Percentiles rank a stretch among this genome's conserved stretches.
Conservation (phyloP, 1,140 invertebrate species). For the Cyphomyrmex costatus region DNA sequence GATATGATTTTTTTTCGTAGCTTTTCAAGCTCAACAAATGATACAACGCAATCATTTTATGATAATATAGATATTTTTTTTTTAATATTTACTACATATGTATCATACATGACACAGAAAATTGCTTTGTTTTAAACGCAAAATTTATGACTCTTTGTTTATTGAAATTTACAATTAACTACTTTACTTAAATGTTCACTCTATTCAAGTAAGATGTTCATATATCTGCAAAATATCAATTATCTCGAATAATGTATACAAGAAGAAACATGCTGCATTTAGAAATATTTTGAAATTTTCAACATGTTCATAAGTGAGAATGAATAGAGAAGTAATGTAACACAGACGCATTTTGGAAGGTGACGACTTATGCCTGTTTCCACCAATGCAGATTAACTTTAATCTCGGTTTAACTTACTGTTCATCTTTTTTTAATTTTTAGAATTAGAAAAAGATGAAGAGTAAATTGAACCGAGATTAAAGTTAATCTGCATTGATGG, state of each 20-base stretch:
- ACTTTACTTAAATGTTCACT: not conserved
- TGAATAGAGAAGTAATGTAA: slow-evolving; percentile 28
- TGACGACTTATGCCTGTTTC: slow-evolving; percentile 51
- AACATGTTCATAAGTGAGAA: slow-evolving; percentile 23
- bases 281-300: slow-evolving; percentile 43
- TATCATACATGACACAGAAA: not conserved
- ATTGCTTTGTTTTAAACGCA: not conserved
- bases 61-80: not conserved
- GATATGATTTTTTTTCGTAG: not conserved
- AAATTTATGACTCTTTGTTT: slow-evolving; percentile 14
- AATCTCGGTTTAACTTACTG: too few species aligned
- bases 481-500: too few species aligned
- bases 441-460: too few species aligned
- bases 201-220: not conserved
- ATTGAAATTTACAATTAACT: not conserved
- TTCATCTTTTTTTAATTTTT: too few species aligned
- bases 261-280: slow-evolving; percentile 1
- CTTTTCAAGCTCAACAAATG: not conserved
- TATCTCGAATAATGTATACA: not conserved
- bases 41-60: not conserved
- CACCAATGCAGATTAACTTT: too few species aligned
- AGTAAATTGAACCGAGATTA: too few species aligned
- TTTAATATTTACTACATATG: not conserved
- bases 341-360: not conserved
- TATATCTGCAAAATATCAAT: slow-evolving; percentile 27